Percentiles rank a stretch among this genome's conserved stretches.
phyloP scores from a whole-genome alignment of 2,113 vertebrate species.

The Ahaetulla prasina region DNA sequence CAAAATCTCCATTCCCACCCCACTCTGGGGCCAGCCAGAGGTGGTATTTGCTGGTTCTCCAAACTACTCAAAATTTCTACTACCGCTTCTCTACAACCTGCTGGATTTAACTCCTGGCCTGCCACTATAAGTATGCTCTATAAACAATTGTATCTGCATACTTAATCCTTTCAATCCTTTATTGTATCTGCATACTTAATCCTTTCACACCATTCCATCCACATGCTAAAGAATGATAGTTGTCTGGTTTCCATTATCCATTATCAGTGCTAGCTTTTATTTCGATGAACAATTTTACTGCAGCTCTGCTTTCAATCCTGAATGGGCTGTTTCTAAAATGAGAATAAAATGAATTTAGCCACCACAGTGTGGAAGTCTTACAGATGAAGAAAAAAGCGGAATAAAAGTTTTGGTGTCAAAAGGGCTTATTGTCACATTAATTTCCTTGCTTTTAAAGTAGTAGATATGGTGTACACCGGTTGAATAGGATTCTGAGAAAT shows the following conservation, averaged over 20 bases:
- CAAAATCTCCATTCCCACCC: too few relatives aligned
- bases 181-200: background rate
- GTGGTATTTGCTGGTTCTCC: too few relatives aligned
- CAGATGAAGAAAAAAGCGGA: background rate
- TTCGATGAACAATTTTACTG: background rate
- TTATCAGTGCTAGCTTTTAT: background rate
- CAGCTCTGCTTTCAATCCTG: background rate
- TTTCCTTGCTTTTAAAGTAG: background rate
- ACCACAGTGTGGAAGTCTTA: background rate
- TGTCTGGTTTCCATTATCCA: background rate
- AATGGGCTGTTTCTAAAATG: background rate
- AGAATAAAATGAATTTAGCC: background rate
- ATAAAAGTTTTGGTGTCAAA: background rate
- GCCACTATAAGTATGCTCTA: background rate
- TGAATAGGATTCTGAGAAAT: background rate
- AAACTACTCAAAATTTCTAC: too few relatives aligned
- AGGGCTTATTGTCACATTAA: background rate
- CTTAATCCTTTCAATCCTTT: too few relatives aligned
- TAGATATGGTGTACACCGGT: background rate
- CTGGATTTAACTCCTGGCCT: too few relatives aligned
- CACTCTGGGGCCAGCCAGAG: too few relatives aligned
- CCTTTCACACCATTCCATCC: background rate
- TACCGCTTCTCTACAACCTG: too few relatives aligned
- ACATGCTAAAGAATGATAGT: background rate
- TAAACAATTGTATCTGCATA: background rate